Evolutionary conservation across 2,888 invertebrate genomes (phyloP), one percentile per base, ranked within the genome.

Genomic region (Eupithecia exiguata): DNA sequence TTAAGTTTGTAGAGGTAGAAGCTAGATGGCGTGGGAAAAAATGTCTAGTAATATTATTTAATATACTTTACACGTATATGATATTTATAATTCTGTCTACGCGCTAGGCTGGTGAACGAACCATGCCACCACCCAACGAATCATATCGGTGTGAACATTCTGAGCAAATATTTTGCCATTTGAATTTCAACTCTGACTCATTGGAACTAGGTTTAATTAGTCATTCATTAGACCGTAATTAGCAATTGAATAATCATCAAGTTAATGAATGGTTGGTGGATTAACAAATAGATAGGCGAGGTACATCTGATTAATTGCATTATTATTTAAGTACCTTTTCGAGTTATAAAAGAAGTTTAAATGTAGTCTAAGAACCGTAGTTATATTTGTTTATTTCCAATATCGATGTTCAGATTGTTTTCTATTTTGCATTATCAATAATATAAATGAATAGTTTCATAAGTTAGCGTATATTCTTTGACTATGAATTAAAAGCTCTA

Each of bases 51-150:
- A 18, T 18, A 6, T 16, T 43, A 46, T 46, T 6, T 6, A 18
- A 6, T 1, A 6, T 46, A 46, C 6, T 43, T 43, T 43, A 46
- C 18, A 18, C 18, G 2, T 46, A 46, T 6, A 46, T n/a, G 10
- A 53, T 53, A 53, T 53, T 21, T n/a, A 21, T n/a, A 21, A 21
- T 21, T 53, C 21, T 21, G 49, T 49, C 10, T 53, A n/a, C 49
- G 16, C 21, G 70, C 65, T 36, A 58, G 36, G 71, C 21, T 21
- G 77, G 77, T 73, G 67, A 77, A 77, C 43, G 77, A 74, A 74
- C 74, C 9, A 10, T 10, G 49, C 21, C 71, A 63, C 40, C 68
- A 66, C 69, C 74, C 70, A 49, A 62, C n/a, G n/a, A 71, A 74
- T 71, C 61, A 71, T 71, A 74, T 65, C 68, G 7, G 30, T 71